Evolutionary conservation across 2,797 vertebrate species (phyloP).

Genomic region (Eutrigla gurnardus): DNA sequence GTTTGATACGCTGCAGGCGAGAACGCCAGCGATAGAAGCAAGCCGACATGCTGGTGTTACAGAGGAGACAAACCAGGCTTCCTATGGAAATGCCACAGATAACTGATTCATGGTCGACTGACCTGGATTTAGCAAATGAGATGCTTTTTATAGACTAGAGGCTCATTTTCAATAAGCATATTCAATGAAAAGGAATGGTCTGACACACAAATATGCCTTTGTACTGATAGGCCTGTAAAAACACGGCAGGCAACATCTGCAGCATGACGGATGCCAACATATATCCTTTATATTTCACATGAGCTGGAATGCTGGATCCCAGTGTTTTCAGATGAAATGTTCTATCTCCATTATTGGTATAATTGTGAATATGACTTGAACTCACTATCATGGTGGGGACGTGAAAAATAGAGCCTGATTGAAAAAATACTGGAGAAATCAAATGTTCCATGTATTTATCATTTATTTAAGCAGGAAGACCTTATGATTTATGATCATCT

Average conservation of each 20-base stretch:
- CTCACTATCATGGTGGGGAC: too few species aligned
- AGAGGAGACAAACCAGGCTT: neutral
- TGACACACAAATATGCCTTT: constrained; percentile 1
- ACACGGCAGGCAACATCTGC: neutral
- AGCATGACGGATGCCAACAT: neutral
- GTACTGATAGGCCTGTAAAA: neutral
- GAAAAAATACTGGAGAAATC: too few species aligned
- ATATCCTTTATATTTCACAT: neutral
- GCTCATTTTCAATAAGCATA: neutral
- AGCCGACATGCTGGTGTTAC: neutral
- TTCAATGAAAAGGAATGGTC: constrained; percentile 11
- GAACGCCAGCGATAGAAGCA: neutral
- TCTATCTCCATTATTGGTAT: too few species aligned
- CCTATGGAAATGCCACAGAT: neutral
- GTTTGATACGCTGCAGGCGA: neutral
- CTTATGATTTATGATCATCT: too few species aligned
- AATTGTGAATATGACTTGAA: too few species aligned
- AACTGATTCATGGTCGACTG: constrained; percentile 5
- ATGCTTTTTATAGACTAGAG: constrained; percentile 25
- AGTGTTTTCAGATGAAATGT: neutral
- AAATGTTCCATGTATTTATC: too few species aligned
- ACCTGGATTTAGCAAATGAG: constrained; percentile 10
- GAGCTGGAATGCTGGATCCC: neutral
- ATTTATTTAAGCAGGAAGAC: too few species aligned
- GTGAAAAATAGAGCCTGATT: too few species aligned